Conservation (phyloP, 2,797 vertebrate genomes). For the Cygnus olor region DNA sequence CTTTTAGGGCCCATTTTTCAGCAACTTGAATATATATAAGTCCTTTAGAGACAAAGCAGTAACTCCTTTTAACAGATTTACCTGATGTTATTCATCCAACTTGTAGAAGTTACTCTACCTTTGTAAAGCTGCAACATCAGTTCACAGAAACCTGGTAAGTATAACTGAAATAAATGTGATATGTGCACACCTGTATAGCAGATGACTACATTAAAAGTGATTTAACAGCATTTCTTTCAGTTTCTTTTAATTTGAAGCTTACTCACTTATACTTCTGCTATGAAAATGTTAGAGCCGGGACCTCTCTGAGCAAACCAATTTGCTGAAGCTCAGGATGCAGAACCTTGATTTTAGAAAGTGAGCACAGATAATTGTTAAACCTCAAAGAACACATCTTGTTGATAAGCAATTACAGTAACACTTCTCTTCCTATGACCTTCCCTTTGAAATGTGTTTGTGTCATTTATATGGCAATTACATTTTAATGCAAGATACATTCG, state of each 20-base stretch:
- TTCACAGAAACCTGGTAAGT: constrained; percentile 67
- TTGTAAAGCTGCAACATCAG: constrained; percentile 56
- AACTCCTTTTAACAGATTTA: constrained; percentile 39
- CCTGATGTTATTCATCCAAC: constrained; percentile 24
- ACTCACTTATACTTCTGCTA: constrained; percentile 16
- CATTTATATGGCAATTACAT: constrained; percentile 21
- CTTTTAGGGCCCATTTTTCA: neutral
- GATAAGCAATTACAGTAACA: neutral
- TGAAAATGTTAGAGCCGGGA: constrained; percentile 3
- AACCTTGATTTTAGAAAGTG: constrained; percentile 1
- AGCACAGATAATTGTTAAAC: constrained; percentile 32
- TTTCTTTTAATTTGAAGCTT: constrained; percentile 64
- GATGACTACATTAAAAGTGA: constrained; percentile 73
- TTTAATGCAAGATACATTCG: constrained; percentile 5
- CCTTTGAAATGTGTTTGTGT: constrained; percentile 43
- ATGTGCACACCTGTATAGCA: constrained; percentile 79
- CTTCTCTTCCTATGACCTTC: neutral
- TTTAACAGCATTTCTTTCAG: constrained; percentile 45
- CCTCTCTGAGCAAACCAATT: neutral
- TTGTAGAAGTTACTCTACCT: constrained; percentile 61
- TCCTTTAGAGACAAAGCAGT: constrained; percentile 34
- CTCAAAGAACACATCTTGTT: neutral
- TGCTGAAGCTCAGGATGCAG: constrained; percentile 1
- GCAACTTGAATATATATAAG: neutral
- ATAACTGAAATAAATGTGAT: constrained; percentile 71